Evolutionary conservation across 2,888 invertebrate genomes (phyloP).

Genomic region (Apodemia mormo): DNA sequence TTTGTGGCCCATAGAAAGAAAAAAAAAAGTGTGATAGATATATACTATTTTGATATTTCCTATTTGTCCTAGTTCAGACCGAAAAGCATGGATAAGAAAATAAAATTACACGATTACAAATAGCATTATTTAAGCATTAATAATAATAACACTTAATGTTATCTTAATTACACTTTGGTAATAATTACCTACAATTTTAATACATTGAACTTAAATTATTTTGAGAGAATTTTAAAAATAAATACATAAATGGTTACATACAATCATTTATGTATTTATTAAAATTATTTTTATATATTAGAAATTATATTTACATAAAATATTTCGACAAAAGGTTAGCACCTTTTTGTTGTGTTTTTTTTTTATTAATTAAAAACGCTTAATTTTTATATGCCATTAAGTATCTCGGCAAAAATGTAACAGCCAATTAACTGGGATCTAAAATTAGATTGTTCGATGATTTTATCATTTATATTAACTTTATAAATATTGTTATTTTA

Average conservation of each 20-base stretch:
- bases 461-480: not conserved
- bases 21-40: no score
- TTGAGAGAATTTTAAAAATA: constrained; percentile 49
- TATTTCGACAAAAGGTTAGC: not conserved
- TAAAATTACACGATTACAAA: constrained; percentile 6
- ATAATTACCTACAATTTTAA: constrained; percentile 72
- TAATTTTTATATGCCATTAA: constrained; percentile 16
- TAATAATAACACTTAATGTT: constrained; percentile 56
- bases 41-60: not conserved
- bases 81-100: constrained; percentile 38
- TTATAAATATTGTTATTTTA: not conserved
- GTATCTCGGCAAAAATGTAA: constrained; percentile 8
- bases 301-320: constrained; percentile 27
- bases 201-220: constrained; percentile 53
- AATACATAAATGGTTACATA: constrained; percentile 30
- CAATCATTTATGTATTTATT: constrained; percentile 23
- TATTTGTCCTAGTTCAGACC: constrained; percentile 22
- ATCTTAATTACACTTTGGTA: constrained; percentile 80
- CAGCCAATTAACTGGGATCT: constrained; percentile 6
- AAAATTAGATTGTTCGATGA: not conserved
- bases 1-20: no score
- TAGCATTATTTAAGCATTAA: constrained; percentile 17
- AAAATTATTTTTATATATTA: constrained; percentile 24
- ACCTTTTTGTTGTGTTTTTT: not conserved
- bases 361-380: not conserved